A percentile compares a stretch with the other conserved stretches of the same genome.
These are phyloP conservation scores for Clarias fuscus DNA, from an alignment of 2,797 vertebrate genomes.

Conservation along the genomic window DNA sequence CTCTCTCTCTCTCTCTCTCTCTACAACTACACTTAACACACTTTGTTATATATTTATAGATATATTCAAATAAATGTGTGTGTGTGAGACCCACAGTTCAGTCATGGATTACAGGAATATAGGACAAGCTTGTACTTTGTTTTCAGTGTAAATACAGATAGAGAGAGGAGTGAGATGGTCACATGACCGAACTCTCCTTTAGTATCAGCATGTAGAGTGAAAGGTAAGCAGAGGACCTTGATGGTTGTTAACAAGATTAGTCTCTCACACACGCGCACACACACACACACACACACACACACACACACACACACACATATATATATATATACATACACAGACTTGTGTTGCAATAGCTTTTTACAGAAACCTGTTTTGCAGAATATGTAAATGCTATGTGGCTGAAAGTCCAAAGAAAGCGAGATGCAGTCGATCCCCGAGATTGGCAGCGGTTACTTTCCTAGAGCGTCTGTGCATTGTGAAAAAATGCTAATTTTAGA, in stretches of 20 bases:
- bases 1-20: background rate
- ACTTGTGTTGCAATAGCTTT: background rate
- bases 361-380: background rate
- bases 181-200: background rate
- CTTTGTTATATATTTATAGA: background rate
- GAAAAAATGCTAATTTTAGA: no score
- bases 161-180: background rate
- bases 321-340: background rate
- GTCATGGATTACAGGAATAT: background rate
- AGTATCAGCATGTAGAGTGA: background rate
- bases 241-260: background rate
- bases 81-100: background rate
- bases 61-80: background rate
- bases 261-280: background rate
- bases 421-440: no score
- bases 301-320: background rate
- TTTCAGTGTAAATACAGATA: background rate
- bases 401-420: background rate
- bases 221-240: background rate
- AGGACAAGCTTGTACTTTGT: background rate
- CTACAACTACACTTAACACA: background rate
- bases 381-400: background rate
- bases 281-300: background rate
- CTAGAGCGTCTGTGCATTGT: no score
- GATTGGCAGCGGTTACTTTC: no score